These are phyloP conservation scores for Perca flavescens DNA, from an alignment of 2,113 vertebrate species.

Conservation along the genomic window DNA sequence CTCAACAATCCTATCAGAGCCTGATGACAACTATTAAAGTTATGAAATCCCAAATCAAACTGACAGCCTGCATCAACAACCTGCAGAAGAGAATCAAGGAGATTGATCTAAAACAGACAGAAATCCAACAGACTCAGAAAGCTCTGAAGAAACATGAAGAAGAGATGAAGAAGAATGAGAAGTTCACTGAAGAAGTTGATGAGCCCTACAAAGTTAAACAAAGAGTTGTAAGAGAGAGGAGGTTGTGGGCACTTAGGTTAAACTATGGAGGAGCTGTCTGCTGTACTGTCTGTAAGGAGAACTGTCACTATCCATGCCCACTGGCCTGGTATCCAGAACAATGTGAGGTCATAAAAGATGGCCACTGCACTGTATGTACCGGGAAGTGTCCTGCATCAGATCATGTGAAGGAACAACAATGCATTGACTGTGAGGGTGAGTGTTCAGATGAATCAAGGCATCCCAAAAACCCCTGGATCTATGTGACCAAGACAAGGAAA, in stretches of 20 bases:
- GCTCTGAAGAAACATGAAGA: neutral
- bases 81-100: too few species aligned
- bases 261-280: neutral
- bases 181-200: neutral
- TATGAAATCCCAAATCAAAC: neutral
- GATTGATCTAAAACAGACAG: too few species aligned
- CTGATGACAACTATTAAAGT: neutral
- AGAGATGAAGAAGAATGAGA: neutral
- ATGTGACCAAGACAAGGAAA: conserved; percentile 20
- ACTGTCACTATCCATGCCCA: too few species aligned
- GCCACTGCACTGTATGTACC: too few species aligned
- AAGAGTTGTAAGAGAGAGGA: fast-evolving
- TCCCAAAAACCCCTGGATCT: neutral
- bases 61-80: too few species aligned
- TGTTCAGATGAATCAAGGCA: too few species aligned
- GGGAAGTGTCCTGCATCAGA: neutral
- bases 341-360: too few species aligned
- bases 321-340: too few species aligned
- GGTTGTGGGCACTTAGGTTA: neutral
- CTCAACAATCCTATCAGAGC: neutral
- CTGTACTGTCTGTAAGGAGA: conserved; percentile 7
- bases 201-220: neutral
- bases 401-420: conserved; percentile 42
- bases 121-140: too few species aligned
- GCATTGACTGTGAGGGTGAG: too few species aligned